These are phyloP conservation scores for Channallabes apus DNA, from an alignment of 2,797 vertebrate genomes.

Conservation along the genomic window DNA sequence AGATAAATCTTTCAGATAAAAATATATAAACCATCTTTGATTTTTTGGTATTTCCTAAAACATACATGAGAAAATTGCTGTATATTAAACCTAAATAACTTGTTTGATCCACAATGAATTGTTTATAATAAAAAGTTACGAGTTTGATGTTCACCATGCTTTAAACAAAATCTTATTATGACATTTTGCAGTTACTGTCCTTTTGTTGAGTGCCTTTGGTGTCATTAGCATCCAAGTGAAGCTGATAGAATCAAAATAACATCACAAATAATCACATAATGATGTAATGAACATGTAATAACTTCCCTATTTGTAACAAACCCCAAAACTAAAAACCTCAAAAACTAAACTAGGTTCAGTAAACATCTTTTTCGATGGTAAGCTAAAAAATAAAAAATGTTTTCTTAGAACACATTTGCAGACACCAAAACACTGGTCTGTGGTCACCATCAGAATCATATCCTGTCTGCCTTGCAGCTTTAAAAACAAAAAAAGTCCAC, in stretches of 20 bases:
- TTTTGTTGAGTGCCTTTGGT: background rate
- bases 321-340: constrained; percentile 19
- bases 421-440: constrained; percentile 49
- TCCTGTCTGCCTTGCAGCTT: constrained; percentile 55
- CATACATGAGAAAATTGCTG: background rate
- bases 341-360: constrained; percentile 33
- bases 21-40: background rate
- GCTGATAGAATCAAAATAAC: background rate
- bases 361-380: constrained; percentile 12
- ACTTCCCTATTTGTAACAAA: background rate
- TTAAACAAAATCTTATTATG: background rate
- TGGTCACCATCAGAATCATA: constrained; percentile 60
- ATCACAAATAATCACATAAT: background rate
- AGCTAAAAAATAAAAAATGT: constrained; percentile 29
- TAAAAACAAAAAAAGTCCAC: constrained; percentile 21
- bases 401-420: constrained; percentile 32
- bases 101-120: background rate
- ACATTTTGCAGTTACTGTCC: background rate
- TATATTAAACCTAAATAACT: background rate
- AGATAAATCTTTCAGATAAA: background rate
- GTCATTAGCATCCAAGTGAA: background rate
- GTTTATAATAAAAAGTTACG: background rate
- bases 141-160: background rate
- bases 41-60: background rate
- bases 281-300: background rate